Base-by-base conservation (phyloP, 1,140 invertebrate genomes). In the Drosophila bocqueti region DNA sequence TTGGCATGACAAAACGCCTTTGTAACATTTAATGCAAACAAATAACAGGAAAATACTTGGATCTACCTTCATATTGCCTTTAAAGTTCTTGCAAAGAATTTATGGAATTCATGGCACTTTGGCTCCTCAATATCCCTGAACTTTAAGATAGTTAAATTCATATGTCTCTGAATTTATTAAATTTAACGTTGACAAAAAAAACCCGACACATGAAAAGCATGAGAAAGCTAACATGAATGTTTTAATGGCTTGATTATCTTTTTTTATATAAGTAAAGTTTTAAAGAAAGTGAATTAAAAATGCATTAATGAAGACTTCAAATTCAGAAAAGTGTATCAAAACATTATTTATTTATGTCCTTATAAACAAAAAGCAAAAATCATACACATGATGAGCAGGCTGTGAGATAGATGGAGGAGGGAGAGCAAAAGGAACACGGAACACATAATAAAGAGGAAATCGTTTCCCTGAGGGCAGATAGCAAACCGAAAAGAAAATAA, bases 361-460 rank as follows among this genome's bases (percentile, higher is more conserved):
- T 82, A 85, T 76, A 79, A 86, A 82, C 79, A 86, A 78, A 84
- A 85, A 79, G 82, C 65, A 79, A 79, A 84, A 67, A 76, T 85
- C 85, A 86, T 85, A 66, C 75, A 81, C 69, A 86, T 86, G 82
- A 76, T 64, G 69, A 50, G 59, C 18, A 40, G 38, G 50, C 52
- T 50, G 42, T 34, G 38, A 26, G 58, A 24, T 55, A 50, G n/a
- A 36, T 36, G 55, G 29, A 34, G 21, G 29, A 18, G 29, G n/a
- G 29, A 34, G 58, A 3, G 31, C 57, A 42, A 18, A 1, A 34
- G 31, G 55, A 54, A 62, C 55, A 43, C 43, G 36, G 40, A 67
- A 47, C 83, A 82, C 83, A 86, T 79, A 86, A 86, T 86, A 86
- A 85, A 86, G 79, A 75, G 69, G 76, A 85, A 86, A 84, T 86